Conservation (phyloP, 1,140 invertebrate species). For the Lamellibrachia luymesi region DNA sequence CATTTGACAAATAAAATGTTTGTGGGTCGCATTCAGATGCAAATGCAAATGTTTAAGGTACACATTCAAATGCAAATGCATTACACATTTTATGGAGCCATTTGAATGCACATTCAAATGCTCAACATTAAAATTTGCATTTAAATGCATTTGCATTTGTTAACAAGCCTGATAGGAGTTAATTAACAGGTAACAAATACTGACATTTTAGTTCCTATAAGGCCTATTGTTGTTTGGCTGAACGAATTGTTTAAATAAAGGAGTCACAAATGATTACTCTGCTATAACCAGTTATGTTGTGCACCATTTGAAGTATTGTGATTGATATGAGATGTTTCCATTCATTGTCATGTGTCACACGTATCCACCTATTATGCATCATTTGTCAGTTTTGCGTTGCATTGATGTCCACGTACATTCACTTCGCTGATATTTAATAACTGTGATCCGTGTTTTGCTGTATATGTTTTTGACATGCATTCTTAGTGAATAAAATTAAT, state of each 20-base stretch:
- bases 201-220: background rate
- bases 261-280: background rate
- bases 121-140: too few relatives aligned
- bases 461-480: background rate
- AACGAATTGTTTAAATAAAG: background rate
- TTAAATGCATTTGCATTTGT: too few relatives aligned
- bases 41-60: too few relatives aligned
- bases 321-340: background rate
- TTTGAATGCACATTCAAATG: too few relatives aligned
- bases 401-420: background rate
- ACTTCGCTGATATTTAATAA: background rate
- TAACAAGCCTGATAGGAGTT: background rate
- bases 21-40: too few relatives aligned
- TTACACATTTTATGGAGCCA: too few relatives aligned
- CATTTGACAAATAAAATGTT: too few relatives aligned
- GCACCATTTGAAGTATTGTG: background rate
- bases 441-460: background rate
- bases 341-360: background rate
- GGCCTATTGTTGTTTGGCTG: background rate
- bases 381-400: too few relatives aligned
- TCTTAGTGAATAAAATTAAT: constrained; percentile 11
- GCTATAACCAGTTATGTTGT: background rate
- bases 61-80: too few relatives aligned
- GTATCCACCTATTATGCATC: background rate
- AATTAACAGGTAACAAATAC: background rate